Evolutionary conservation across 2,888 invertebrate genomes (phyloP).

Genomic region (Eupithecia subumbrata): DNA sequence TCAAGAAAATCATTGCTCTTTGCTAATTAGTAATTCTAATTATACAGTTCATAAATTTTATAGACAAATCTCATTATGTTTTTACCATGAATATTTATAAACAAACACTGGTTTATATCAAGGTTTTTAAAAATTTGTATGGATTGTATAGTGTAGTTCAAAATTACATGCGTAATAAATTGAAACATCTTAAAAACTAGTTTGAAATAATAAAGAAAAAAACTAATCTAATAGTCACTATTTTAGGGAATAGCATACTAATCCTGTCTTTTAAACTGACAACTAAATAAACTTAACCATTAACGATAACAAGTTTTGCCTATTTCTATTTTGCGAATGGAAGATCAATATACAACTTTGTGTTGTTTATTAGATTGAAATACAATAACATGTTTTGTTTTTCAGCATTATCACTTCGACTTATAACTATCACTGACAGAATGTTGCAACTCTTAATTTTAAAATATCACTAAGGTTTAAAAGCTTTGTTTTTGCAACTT

Average conservation of each 20-base stretch:
- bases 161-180: conserved; percentile 20
- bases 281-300: conserved; percentile 18
- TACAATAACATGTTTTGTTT: conserved; percentile 29
- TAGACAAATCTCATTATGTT: conserved; percentile 27
- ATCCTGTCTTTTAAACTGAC: conserved; percentile 33
- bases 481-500: conserved; percentile 37
- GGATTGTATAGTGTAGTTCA: neutral
- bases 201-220: conserved; percentile 27
- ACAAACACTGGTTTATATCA: conserved; percentile 8
- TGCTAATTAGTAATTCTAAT: conserved; percentile 33
- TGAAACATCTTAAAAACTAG: conserved; percentile 26
- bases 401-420: conserved; percentile 28
- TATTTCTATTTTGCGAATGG: conserved; percentile 11
- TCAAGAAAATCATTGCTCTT: conserved; percentile 38
- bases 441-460: conserved; percentile 31
- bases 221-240: conserved; percentile 17
- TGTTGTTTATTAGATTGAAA: conserved; percentile 17
- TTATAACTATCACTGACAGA: conserved; percentile 33
- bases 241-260: conserved; percentile 31
- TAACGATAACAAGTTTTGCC: conserved; percentile 10
- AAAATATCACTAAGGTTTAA: conserved; percentile 46
- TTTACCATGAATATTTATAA: conserved; percentile 17
- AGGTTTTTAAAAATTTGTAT: conserved; percentile 19
- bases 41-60: conserved; percentile 32
- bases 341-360: conserved; percentile 21